Base-by-base conservation (phyloP, 2,113 vertebrate genomes). In the Tor tambroides region DNA sequence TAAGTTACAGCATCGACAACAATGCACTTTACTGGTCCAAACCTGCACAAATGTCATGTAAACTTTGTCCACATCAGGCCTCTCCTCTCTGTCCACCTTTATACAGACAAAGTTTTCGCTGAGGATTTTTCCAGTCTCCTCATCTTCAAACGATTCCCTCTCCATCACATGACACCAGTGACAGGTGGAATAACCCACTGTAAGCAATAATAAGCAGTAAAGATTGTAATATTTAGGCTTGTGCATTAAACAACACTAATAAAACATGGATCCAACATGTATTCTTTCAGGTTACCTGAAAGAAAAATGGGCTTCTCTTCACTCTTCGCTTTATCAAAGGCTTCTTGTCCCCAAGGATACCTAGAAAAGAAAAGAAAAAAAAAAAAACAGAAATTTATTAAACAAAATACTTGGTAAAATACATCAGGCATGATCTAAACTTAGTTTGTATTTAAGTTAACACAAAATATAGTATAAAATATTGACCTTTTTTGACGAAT, bases 81-180 rank as follows among this genome's bases (percentile, higher is more conserved):
- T 95, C 92, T 99, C 98, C 77, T 99, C 98, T 7, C 97, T 91
- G 93, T 99, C 98, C 59, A 99, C 95, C 89, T 98, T 99, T 90
- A 99, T 95, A 84, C 96, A 97, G 41, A 99, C 94, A 0, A 98
- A 99, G 92, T 98, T 96, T 76, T 97, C 93, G 0, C 92, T 98
- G 76, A 99, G 95, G 69, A 98, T 94, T 51, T 90, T 94, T 43
- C 96, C 96, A 0, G 98, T 97, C 89, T 98, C 97, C 89, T 96
- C 93, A 1, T 95, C 97, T 92, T 96, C 95, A 84, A 99, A 99
- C 38, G 97, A 98, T 89, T 99, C 97, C 71, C 97, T 94, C 91
- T 98, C 97, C 98, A 99, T 99, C 80, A 98, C 96, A 0, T 99
- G 98, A 91, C 98, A 99, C 98, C 98, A 98, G 86, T 99, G 98